Base-by-base conservation (phyloP, 2,113 vertebrate genomes). In the Nycticryphes semicollaris region DNA sequence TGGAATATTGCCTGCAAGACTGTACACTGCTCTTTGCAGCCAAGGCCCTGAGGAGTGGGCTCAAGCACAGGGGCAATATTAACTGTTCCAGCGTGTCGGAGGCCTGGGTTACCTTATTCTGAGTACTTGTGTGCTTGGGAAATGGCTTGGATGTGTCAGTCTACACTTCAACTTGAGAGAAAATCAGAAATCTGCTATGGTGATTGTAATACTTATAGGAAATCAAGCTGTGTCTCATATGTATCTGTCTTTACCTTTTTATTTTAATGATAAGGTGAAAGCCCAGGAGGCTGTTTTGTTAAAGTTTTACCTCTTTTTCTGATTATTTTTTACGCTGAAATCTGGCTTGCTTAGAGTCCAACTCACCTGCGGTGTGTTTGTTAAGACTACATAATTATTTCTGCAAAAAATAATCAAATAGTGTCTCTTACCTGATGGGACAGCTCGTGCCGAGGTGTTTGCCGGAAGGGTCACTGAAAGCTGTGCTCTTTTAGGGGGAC, bases 161-260 rank as follows among this genome's bases (percentile, higher is more conserved):
- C 50, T 60, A 7, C 80, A 19, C 41, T 66, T 64, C 57, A 66
- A 0, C 56, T 18, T 5, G 4, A 22, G 0, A 27, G 77, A 15
- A 45, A 39, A 48, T 31, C 66, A 51, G 33, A 43, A 48, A 43
- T 21, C 30, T 23, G 1, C 48, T 35, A 1, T 0, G 9, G 33
- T 3, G 24, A 64, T 3, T 13, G 8, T 7, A 13, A 13, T 10
- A 56, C 73, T 70, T 37, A 27, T 6, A 31, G 60, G 23, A 89
- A 77, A 28, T 27, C 67, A 24, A 8, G 25, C 51, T 56, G 64
- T 64, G 21, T 24, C 63, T 37, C 24, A 5, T 19, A 1, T 4
- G 10, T 22, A 3, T 63, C 59, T 64, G 48, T 56, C 45, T 7
- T 33, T 33, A 24, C 66, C n/a, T 77, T 59, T 73, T 35, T 6